Conservation (phyloP, 2,797 vertebrate genomes). For the Steatocranus sp. region DNA sequence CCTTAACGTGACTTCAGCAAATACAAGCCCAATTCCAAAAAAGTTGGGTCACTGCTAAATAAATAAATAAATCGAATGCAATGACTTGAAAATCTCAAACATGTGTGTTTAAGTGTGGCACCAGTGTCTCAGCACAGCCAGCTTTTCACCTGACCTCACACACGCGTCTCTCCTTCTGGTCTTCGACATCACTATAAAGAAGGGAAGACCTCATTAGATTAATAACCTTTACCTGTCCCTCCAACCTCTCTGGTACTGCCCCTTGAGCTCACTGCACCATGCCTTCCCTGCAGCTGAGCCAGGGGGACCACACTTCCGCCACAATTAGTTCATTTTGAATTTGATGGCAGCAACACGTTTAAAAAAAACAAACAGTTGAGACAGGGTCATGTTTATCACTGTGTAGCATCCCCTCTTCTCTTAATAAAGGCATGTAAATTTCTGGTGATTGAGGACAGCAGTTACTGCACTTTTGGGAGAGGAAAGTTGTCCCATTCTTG, state of each 20-base stretch:
- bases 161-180: not conserved
- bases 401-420: not conserved
- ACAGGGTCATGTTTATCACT: not conserved
- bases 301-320: accelerated
- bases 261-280: not conserved
- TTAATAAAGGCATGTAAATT: not conserved
- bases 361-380: not conserved
- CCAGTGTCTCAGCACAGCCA: not conserved
- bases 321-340: not conserved
- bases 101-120: not conserved
- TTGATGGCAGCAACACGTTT: not conserved
- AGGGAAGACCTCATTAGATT: not conserved
- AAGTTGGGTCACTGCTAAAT: not conserved
- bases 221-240: not conserved
- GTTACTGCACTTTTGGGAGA: not conserved
- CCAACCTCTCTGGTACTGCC: not conserved
- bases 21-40: not conserved
- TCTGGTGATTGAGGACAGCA: not conserved
- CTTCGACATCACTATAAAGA: not conserved
- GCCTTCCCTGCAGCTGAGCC: not conserved
- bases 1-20: not conserved
- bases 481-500: not conserved
- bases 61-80: not conserved
- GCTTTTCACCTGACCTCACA: not conserved
- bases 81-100: not conserved